Evolutionary conservation across 2,113 vertebrate genomes (phyloP).

Genomic region (Acinonyx jubatus): DNA sequence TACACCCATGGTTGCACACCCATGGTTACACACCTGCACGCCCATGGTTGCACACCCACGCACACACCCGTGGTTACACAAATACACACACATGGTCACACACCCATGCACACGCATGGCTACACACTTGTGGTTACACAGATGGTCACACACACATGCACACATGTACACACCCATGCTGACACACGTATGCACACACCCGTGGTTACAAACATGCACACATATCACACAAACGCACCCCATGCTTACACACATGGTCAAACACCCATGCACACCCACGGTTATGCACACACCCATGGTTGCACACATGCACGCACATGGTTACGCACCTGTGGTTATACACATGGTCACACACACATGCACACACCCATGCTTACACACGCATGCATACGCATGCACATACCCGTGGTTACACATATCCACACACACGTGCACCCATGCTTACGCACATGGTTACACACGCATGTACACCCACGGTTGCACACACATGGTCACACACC

Average conservation of each 20-base stretch:
- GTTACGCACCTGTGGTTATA: neutral
- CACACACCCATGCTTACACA: neutral
- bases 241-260: no score
- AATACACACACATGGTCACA: neutral
- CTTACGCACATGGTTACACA: no score
- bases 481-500: no score
- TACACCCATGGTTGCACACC: neutral
- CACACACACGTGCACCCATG: no score
- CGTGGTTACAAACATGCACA: neutral
- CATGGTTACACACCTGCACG: neutral
- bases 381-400: no score
- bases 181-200: accelerated
- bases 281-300: neutral
- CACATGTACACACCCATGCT: neutral
- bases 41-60: accelerated
- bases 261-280: neutral
- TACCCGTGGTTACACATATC: neutral
- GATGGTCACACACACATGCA: neutral
- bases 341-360: neutral
- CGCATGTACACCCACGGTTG: no score
- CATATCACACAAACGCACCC: neutral
- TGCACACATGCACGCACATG: no score
- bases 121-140: no score
- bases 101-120: accelerated
- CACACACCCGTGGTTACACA: neutral